phyloP scores from a whole-genome alignment of 2,888 invertebrate species.

The Pollenia griseotomentosa region DNA sequence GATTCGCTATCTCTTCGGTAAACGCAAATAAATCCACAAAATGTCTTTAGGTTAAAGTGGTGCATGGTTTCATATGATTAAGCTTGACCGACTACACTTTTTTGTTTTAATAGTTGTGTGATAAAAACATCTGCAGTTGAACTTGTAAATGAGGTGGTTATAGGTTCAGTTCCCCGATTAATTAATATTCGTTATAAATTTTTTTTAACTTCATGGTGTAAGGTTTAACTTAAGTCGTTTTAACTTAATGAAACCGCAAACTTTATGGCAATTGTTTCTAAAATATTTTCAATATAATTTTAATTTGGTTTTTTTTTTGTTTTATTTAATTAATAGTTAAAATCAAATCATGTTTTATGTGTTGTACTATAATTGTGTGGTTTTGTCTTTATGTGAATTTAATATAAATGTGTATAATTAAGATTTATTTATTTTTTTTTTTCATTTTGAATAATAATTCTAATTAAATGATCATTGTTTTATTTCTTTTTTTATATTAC shows the following conservation, averaged over 20 bases:
- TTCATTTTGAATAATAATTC: slow-evolving; percentile 1
- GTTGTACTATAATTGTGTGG: neutral
- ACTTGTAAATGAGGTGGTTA: too few relatives aligned
- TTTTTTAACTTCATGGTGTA: neutral
- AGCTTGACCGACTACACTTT: too few relatives aligned
- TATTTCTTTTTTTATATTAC: slow-evolving; percentile 30
- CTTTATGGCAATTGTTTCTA: slow-evolving; percentile 1
- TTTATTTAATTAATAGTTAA: slow-evolving; percentile 11
- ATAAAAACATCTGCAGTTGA: too few relatives aligned
- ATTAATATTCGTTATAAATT: too few relatives aligned
- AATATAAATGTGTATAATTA: slow-evolving; percentile 24
- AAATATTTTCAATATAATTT: slow-evolving; percentile 12
- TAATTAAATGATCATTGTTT: slow-evolving; percentile 27
- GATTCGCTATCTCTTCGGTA: too few relatives aligned
- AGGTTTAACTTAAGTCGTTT: neutral
- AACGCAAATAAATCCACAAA: too few relatives aligned
- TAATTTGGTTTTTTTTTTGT: neutral
- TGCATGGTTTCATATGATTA: too few relatives aligned
- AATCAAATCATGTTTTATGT: slow-evolving; percentile 21
- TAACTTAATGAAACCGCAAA: too few relatives aligned
- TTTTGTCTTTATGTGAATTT: slow-evolving; percentile 12
- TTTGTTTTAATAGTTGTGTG: too few relatives aligned
- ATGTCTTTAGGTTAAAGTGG: too few relatives aligned
- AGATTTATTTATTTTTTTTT: neutral
- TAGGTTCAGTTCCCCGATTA: too few relatives aligned